Conservation (phyloP, 2,113 vertebrate genomes). For the Xenopus laevis region DNA sequence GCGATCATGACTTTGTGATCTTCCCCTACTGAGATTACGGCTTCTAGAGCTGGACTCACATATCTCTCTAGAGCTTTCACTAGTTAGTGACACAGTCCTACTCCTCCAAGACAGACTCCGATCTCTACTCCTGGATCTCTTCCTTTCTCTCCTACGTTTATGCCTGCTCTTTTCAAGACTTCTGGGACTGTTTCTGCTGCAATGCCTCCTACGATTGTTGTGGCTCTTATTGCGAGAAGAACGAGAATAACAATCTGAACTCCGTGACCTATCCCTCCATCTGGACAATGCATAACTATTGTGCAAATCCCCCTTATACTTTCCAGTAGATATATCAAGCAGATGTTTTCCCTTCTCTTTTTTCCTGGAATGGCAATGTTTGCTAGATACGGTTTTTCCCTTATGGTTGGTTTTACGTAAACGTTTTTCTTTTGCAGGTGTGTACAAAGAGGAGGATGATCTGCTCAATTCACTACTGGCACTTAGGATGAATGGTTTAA, state of each 20-base stretch:
- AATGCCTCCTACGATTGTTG: constrained; percentile 55
- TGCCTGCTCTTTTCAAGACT: constrained; percentile 63
- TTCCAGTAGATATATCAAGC: constrained; percentile 26
- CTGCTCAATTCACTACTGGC: constrained; percentile 52
- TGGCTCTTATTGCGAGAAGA: constrained; percentile 50
- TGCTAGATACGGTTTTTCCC: constrained; percentile 35
- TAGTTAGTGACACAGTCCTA: constrained; percentile 61
- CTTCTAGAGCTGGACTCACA: constrained; percentile 66
- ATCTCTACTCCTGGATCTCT: constrained; percentile 62
- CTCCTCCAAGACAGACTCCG: constrained; percentile 61
- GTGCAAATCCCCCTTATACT: not conserved
- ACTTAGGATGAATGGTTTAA: constrained; percentile 64
- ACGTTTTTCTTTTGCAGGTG: constrained; percentile 51
- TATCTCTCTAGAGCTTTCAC: constrained; percentile 60
- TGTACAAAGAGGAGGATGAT: constrained; percentile 58
- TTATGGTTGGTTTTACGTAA: constrained; percentile 47
- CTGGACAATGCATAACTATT: not conserved
- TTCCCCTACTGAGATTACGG: constrained; percentile 60
- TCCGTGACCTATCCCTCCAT: constrained; percentile 53
- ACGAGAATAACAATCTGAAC: constrained; percentile 57
- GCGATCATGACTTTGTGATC: constrained; percentile 64
- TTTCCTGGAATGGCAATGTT: constrained; percentile 28
- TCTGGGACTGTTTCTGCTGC: constrained; percentile 53
- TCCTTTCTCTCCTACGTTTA: constrained; percentile 57
- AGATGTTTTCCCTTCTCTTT: constrained; percentile 48